Evolutionary conservation across 2,888 invertebrate species (phyloP), one percentile per base, ranked within the genome.

Genomic region (Thereva nobilitata): DNA sequence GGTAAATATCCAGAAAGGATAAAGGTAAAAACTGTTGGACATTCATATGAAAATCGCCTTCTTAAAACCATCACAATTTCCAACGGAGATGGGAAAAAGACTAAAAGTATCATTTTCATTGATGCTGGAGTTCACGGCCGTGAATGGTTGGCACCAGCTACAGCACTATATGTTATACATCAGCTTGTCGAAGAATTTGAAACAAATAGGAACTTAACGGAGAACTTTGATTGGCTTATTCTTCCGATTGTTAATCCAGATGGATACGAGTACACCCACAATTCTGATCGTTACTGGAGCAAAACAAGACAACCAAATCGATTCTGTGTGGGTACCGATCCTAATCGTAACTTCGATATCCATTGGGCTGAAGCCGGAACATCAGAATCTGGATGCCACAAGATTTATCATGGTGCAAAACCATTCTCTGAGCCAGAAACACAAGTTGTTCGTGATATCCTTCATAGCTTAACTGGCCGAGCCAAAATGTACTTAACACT

Each of bases 281-380:
- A 68, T 0, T 0, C 55, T 0, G 68, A 75, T 3, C 76, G 80
- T 1, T 76, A 88, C 66, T 90, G 89, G 89, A 84, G 90, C 37
- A 90, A 90, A 75, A 90, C 88, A 0, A 84, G 89, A 0, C 84
- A 86, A 0, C 83, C 82, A 0, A 74, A 79, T 54, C 0, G 44
- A 0, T 74, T 76, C 7, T 92, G 91, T 72, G 79, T 80, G 4
- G 92, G 92, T 9, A 86, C 86, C 0, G 92, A 92, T 74, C 86
- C 86, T 0, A 92, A 92, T 77, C 82, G 92, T 2, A 92, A 93
- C 80, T 92, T 86, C 73, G 89, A 85, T 64, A 86, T 85, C 73
- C 81, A 84, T 69, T 92, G 91, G 90, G 86, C 85, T 77, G 84
- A 86, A 70, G 79, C 81, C 4, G 84, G 80, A 1, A 72, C 79